Conservation (phyloP, 2,113 vertebrate species). For the Podilymbus podiceps region DNA sequence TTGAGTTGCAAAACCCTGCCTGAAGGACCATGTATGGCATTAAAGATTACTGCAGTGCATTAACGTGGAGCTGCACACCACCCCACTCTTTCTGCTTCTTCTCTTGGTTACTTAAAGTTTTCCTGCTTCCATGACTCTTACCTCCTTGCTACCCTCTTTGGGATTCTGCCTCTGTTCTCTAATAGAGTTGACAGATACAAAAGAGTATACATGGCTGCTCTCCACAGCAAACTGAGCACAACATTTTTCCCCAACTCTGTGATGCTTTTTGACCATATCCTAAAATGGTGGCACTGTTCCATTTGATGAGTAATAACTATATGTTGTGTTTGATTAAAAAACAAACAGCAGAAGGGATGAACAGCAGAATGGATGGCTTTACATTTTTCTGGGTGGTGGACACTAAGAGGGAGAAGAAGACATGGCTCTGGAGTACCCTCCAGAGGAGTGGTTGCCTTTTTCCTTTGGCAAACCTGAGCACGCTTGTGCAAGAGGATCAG, state of each 20-base stretch:
- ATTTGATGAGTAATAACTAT: not conserved
- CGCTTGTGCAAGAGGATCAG: not conserved
- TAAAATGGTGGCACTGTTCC: not conserved
- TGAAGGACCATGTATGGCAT: rapidly evolving
- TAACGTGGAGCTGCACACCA: not conserved
- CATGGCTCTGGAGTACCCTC: not conserved
- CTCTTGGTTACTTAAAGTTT: not conserved
- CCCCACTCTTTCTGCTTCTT: not conserved
- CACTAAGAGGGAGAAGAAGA: not conserved
- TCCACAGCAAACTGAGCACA: not conserved
- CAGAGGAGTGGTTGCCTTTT: not conserved
- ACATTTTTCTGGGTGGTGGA: not conserved
- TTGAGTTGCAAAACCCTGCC: not conserved
- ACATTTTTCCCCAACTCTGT: not conserved
- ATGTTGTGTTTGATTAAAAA: not conserved
- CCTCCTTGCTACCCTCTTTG: not conserved
- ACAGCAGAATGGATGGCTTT: not conserved
- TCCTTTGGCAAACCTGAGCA: not conserved
- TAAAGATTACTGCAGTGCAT: not conserved
- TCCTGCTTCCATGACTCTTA: not conserved
- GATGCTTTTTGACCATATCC: not conserved
- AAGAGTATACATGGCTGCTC: not conserved
- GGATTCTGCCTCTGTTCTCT: not conserved
- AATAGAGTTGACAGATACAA: not conserved
- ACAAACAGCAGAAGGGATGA: not conserved